Percentiles rank a stretch among this genome's conserved stretches.
Evolutionary conservation across 2,113 vertebrate genomes (phyloP).

Genomic region (Sebastes fasciatus): DNA sequence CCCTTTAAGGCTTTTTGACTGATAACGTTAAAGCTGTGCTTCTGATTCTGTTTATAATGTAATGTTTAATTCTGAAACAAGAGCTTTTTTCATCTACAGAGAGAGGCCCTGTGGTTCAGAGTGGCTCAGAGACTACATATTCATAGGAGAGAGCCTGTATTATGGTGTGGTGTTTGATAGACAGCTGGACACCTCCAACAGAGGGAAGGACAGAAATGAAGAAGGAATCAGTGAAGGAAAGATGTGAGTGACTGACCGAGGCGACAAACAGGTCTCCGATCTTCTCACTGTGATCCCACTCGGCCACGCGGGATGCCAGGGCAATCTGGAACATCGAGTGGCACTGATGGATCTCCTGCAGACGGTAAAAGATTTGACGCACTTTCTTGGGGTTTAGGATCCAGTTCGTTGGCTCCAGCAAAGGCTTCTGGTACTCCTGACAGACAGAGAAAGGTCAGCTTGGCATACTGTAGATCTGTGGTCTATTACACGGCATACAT

Average conservation of each 20-base stretch:
- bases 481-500: no score
- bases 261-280: constrained; percentile 94
- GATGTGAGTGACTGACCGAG: constrained; percentile 81
- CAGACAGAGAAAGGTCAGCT: not conserved
- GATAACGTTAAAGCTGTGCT: not conserved
- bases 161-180: not conserved
- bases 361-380: constrained; percentile 87
- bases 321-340: constrained; percentile 96
- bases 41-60: not conserved
- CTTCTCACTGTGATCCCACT: constrained; percentile 91
- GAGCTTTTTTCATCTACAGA: not conserved
- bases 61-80: not conserved
- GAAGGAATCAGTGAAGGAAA: not conserved
- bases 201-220: not conserved
- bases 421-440: constrained; percentile 90
- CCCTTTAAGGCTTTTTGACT: not conserved
- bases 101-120: no score
- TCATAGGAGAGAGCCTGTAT: not conserved
- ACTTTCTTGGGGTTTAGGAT: constrained; percentile 89
- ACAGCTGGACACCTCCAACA: not conserved
- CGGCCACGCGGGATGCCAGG: constrained; percentile 88
- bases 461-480: not conserved
- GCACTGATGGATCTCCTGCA: constrained; percentile 92
- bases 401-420: constrained; percentile 86
- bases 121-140: not conserved